Evolutionary conservation across 2,113 vertebrate species (phyloP).

Genomic region (Rhagologus leucostigma): DNA sequence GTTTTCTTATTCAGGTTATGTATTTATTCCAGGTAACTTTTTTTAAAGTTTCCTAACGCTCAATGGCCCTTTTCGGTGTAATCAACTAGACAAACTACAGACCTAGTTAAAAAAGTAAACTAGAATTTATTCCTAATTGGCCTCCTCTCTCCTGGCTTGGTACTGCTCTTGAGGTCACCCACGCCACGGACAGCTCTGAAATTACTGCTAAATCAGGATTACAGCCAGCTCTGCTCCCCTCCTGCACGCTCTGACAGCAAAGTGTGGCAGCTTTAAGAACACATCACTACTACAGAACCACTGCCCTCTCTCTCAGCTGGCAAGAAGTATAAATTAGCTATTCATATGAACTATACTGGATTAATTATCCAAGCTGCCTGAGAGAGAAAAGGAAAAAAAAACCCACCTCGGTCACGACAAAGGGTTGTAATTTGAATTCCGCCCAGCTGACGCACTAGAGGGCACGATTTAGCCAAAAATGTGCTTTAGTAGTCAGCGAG

Average conservation of each 20-base stretch:
- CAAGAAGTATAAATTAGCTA: background rate
- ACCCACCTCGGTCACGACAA: rapidly evolving
- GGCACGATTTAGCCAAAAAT: constrained; percentile 71
- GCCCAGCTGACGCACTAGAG: constrained; percentile 53
- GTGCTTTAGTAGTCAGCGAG: background rate
- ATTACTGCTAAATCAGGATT: background rate
- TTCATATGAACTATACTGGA: background rate
- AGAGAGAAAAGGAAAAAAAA: rapidly evolving
- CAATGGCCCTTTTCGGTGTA: background rate
- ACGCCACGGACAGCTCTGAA: background rate
- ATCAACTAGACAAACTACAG: background rate
- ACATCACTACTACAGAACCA: background rate
- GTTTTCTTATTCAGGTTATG: background rate
- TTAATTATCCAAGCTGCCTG: background rate
- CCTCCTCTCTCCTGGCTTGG: background rate
- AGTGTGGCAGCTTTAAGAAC: background rate
- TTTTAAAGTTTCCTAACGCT: background rate
- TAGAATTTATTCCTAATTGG: background rate
- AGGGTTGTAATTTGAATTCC: background rate
- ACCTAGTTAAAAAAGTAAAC: background rate
- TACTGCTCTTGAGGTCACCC: background rate
- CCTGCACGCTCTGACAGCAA: rapidly evolving
- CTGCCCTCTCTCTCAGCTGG: background rate
- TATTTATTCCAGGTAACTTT: background rate
- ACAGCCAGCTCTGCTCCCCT: background rate